Percentiles rank a stretch among this genome's conserved stretches.
Evolutionary conservation across 2,797 vertebrate genomes (phyloP).

Genomic region (Enteromius afrohamiltoni): DNA sequence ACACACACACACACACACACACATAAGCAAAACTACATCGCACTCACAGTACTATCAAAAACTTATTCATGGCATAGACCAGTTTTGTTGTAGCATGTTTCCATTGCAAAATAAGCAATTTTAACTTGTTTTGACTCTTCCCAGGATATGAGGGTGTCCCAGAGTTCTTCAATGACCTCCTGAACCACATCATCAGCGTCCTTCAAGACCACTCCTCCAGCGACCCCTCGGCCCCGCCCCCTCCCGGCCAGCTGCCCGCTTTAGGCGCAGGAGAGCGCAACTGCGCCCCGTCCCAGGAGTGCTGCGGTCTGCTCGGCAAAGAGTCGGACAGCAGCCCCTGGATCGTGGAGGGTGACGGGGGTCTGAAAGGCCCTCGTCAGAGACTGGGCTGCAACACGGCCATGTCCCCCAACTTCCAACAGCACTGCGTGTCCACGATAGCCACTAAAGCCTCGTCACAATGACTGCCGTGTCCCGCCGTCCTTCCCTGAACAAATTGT

Average conservation of each 20-base stretch:
- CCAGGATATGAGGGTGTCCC: slow-evolving; percentile 86
- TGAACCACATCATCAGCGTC: slow-evolving; percentile 83
- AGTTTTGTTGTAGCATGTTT: background rate
- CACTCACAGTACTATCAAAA: background rate
- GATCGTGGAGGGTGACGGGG: slow-evolving; percentile 85
- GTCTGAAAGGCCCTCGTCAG: slow-evolving; percentile 87
- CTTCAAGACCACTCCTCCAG: slow-evolving; percentile 75
- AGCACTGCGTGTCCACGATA: slow-evolving; percentile 95
- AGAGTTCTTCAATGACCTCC: slow-evolving; percentile 84
- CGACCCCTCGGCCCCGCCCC: slow-evolving; percentile 28
- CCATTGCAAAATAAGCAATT: background rate
- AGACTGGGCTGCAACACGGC: slow-evolving; percentile 93
- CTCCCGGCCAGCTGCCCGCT: slow-evolving; percentile 63
- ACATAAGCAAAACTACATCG: background rate
- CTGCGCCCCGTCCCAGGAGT: slow-evolving; percentile 76
- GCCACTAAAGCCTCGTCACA: slow-evolving; percentile 98
- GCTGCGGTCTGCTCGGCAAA: slow-evolving; percentile 82
- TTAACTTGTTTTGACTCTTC: background rate
- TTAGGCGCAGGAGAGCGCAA: slow-evolving; percentile 77
- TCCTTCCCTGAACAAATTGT: slow-evolving; percentile 67
- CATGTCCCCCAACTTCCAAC: slow-evolving; percentile 97
- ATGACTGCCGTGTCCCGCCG: slow-evolving; percentile 73
- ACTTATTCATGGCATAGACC: background rate
- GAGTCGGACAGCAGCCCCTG: slow-evolving; percentile 83
- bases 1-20: background rate